A percentile compares a stretch with the other conserved stretches of the same genome.
Conservation (phyloP, 1,140 invertebrate genomes). For the Linepithema humile region DNA sequence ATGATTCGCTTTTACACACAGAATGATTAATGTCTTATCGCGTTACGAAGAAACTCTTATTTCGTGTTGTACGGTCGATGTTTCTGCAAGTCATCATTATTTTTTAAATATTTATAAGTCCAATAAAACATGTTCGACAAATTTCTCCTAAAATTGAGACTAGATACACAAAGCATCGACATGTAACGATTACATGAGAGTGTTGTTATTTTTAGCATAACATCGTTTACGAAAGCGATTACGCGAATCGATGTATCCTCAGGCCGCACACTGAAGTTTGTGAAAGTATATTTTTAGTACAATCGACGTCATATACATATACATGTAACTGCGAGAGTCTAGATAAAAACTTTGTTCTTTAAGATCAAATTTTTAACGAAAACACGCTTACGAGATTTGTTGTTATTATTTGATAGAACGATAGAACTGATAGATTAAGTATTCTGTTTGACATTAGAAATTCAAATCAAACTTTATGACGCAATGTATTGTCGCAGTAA, state of each 20-base stretch:
- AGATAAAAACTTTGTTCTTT: not conserved
- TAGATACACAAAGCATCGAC: not conserved
- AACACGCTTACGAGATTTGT: not conserved
- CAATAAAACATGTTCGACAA: not conserved
- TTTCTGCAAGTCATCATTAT: not conserved
- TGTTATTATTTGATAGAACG: not conserved
- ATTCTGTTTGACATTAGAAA: slow-evolving; percentile 6
- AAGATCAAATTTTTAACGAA: not conserved
- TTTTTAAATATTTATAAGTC: not conserved
- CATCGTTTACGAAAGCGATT: not conserved
- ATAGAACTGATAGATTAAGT: not conserved
- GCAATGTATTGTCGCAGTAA: not conserved
- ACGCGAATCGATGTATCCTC: not conserved
- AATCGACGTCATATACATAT: not conserved
- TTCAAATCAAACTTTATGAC: not conserved
- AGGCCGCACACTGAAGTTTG: not conserved
- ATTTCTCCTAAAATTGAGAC: not conserved
- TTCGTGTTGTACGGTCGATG: not conserved
- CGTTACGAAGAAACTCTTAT: not conserved
- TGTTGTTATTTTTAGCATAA: not conserved
- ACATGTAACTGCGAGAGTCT: not conserved
- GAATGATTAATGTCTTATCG: not conserved
- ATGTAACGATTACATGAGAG: not conserved
- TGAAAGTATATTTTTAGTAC: not conserved
- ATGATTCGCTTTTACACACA: not conserved